phyloP scores from a whole-genome alignment of 2,888 invertebrate species.

The Perizoma flavofasciatum region DNA sequence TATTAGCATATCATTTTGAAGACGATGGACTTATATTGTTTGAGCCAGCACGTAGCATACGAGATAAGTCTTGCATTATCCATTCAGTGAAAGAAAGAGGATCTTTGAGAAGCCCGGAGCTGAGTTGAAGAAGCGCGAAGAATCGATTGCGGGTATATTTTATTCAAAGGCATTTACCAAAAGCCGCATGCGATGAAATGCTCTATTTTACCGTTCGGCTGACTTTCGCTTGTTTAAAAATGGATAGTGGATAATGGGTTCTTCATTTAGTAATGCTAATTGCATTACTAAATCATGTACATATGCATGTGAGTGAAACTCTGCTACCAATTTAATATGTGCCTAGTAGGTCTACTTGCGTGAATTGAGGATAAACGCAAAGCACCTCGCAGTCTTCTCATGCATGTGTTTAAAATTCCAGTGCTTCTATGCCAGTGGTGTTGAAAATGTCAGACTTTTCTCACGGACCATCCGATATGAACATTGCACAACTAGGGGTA shows the following conservation, averaged over 20 bases:
- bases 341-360: no score
- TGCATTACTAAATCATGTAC: no score
- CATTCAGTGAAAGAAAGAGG: conserved; percentile 1
- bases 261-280: conserved; percentile 9
- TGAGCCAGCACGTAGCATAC: not conserved
- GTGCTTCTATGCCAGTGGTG: no score
- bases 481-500: no score
- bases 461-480: no score
- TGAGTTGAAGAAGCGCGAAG: conserved; percentile 9
- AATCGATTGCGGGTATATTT: conserved; percentile 34
- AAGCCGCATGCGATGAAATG: conserved; percentile 30
- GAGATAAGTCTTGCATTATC: not conserved
- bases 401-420: no score
- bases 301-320: conserved; percentile 1
- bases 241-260: conserved; percentile 14
- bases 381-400: no score
- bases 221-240: conserved; percentile 15
- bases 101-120: conserved; percentile 6
- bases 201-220: conserved; percentile 7
- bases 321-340: not conserved
- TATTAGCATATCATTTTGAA: no score
- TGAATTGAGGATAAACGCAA: no score
- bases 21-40: not conserved
- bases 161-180: conserved; percentile 31
- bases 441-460: no score